Evolutionary conservation across 2,113 vertebrate genomes (phyloP).

Genomic region (Crotalus tigris): DNA sequence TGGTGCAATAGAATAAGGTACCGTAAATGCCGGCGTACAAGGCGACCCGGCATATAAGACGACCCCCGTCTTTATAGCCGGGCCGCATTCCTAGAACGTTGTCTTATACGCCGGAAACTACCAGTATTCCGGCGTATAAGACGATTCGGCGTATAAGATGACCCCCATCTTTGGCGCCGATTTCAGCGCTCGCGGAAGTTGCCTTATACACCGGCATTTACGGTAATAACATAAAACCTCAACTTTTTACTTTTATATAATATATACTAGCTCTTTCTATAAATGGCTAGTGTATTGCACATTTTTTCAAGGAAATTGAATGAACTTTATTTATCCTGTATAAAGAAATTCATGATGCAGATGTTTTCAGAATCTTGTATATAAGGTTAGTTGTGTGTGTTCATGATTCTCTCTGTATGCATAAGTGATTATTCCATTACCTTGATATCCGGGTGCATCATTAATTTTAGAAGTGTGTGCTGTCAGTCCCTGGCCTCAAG

Average conservation of each 20-base stretch:
- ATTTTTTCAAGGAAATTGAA: not conserved
- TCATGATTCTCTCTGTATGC: slow-evolving; percentile 1
- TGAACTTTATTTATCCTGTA: not conserved
- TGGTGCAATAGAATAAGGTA: too few species aligned
- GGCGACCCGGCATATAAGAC: too few species aligned
- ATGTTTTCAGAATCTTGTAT: not conserved
- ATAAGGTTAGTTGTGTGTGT: slow-evolving; percentile 5
- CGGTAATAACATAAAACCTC: too few species aligned
- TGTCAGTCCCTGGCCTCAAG: slow-evolving; percentile 29
- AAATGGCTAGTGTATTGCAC: not conserved
- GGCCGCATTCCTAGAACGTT: too few species aligned
- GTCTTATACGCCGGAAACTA: too few species aligned
- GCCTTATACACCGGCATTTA: too few species aligned
- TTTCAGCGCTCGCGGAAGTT: too few species aligned
- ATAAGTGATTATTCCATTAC: slow-evolving; percentile 36
- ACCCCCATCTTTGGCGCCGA: too few species aligned
- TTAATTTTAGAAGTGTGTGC: slow-evolving; percentile 10
- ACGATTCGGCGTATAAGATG: too few species aligned
- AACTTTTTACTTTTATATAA: not conserved
- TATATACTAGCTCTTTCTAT: not conserved
- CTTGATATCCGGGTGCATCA: slow-evolving; percentile 33
- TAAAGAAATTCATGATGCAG: not conserved
- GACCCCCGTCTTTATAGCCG: too few species aligned
- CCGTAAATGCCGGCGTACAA: too few species aligned
- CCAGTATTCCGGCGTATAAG: too few species aligned